A percentile compares a stretch with the other conserved stretches of the same genome.
Conservation (phyloP, 2,113 vertebrate genomes). For the Bubo bubo region DNA sequence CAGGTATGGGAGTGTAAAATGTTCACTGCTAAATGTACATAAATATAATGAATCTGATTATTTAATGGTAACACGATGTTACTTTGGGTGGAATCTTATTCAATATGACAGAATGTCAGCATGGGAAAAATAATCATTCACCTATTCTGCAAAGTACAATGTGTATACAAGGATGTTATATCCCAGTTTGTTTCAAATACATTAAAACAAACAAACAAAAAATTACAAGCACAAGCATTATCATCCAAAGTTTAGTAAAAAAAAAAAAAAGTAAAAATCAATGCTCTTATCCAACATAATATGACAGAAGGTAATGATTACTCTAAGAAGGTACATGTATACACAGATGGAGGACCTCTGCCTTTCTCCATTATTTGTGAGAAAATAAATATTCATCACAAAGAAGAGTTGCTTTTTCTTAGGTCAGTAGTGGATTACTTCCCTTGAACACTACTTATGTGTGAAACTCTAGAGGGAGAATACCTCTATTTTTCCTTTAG, state of each 20-base stretch:
- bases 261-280: neutral
- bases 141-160: neutral
- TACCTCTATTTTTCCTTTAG: neutral
- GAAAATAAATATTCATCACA: neutral
- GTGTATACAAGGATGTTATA: neutral
- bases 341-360: neutral
- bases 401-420: neutral
- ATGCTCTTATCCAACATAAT: neutral
- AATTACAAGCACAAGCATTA: neutral
- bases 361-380: neutral
- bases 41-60: neutral
- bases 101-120: neutral
- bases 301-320: neutral
- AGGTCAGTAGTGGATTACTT: neutral
- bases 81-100: neutral
- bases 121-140: neutral
- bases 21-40: neutral
- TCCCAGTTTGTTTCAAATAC: neutral
- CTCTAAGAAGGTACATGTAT: neutral
- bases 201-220: neutral
- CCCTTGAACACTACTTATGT: neutral
- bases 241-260: neutral
- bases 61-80: neutral
- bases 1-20: neutral
- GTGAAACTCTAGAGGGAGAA: neutral